Conservation (phyloP, 2,113 vertebrate genomes). For the Barnardius zonarius region DNA sequence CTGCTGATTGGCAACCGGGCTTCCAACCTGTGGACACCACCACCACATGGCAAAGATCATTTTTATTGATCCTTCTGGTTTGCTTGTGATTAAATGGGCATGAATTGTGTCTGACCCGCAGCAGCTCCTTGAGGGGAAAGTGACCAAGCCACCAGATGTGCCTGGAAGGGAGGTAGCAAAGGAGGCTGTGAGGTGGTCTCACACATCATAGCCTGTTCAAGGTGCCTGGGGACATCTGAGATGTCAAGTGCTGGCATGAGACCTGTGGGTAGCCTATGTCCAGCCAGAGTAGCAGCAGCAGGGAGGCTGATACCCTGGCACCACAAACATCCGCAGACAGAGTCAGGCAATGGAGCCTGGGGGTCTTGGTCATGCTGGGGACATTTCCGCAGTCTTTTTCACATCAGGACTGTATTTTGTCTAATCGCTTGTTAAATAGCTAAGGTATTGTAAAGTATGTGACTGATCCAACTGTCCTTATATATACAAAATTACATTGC, state of each 20-base stretch:
- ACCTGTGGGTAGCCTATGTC: background rate
- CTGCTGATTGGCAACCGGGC: slow-evolving; percentile 32
- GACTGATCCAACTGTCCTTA: background rate
- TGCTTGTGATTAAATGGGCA: background rate
- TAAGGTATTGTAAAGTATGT: background rate
- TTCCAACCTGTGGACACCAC: background rate
- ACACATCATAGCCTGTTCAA: background rate
- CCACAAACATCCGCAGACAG: background rate
- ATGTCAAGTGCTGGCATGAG: background rate
- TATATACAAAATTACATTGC: background rate
- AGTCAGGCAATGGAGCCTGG: rapidly evolving
- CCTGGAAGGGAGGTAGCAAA: no score
- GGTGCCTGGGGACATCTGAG: background rate
- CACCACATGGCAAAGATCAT: background rate
- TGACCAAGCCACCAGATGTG: background rate
- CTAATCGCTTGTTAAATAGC: background rate
- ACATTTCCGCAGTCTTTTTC: rapidly evolving
- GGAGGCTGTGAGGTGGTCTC: background rate
- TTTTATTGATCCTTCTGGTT: background rate
- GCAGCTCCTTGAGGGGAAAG: background rate
- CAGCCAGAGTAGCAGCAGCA: background rate
- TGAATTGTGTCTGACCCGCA: background rate
- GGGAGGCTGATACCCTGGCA: background rate
- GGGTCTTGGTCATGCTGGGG: background rate
- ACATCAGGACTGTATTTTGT: background rate